phyloP scores from a whole-genome alignment of 1,140 invertebrate species.

The Ceratina japonica region DNA sequence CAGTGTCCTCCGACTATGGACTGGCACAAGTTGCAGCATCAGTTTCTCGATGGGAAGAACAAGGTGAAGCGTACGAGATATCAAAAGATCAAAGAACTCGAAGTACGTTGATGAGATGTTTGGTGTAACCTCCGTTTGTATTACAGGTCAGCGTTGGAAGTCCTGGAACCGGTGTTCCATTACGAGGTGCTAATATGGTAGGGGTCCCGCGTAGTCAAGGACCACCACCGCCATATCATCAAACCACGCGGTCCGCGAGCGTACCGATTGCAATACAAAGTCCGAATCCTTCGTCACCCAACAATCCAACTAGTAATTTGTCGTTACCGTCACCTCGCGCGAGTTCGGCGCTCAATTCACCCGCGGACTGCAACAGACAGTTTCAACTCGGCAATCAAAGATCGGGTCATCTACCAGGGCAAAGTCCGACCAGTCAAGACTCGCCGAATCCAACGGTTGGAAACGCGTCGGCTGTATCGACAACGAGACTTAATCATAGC shows the following conservation, averaged over 20 bases:
- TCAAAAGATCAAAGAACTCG: neutral
- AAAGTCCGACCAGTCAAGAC: constrained; percentile 83
- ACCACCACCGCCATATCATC: constrained; percentile 92
- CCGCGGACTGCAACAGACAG: constrained; percentile 81
- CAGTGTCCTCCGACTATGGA: constrained; percentile 83
- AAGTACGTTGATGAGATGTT: neutral
- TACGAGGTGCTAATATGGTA: constrained; percentile 76
- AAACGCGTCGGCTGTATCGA: constrained; percentile 72
- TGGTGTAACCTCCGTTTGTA: neutral
- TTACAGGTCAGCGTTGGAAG: constrained; percentile 71
- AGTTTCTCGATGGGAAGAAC: constrained; percentile 87
- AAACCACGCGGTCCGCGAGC: constrained; percentile 89
- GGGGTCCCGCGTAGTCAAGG: constrained; percentile 86
- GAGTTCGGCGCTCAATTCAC: constrained; percentile 85
- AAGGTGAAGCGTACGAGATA: constrained; percentile 69
- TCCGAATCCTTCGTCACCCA: constrained; percentile 85
- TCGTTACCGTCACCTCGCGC: constrained; percentile 86
- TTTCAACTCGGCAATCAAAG: constrained; percentile 78
- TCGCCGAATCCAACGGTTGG: constrained; percentile 78
- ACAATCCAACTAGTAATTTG: constrained; percentile 85
- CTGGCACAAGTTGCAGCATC: constrained; percentile 94
- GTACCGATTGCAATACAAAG: constrained; percentile 89
- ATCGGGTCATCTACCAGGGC: constrained; percentile 81
- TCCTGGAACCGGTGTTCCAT: constrained; percentile 74
- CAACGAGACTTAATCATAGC: constrained; percentile 81